Evolutionary conservation across 2,888 invertebrate genomes (phyloP), one percentile per base, ranked within the genome.

Genomic region (Litoditis marina): DNA sequence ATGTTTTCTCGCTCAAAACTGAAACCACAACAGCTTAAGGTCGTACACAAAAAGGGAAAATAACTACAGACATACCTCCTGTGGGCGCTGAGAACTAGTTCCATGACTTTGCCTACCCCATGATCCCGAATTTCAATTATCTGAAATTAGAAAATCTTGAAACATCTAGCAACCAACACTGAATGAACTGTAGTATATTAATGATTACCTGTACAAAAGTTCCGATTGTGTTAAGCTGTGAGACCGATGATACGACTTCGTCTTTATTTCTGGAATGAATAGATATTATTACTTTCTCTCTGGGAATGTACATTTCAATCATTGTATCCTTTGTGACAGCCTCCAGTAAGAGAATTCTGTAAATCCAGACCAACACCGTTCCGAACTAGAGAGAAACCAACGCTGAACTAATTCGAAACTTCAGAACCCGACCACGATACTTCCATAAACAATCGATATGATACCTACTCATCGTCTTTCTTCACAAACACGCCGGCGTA

Each of bases 401-500:
- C n/a, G n/a, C n/a, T n/a, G n/a, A n/a, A n/a, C n/a, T n/a, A n/a
- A n/a, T n/a, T n/a, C n/a, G n/a, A n/a, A n/a, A n/a, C n/a, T n/a
- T n/a, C n/a, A n/a, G n/a, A n/a, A n/a, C n/a, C n/a, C 13, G 13
- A 16, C 2, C 22, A n/a, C n/a, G n/a, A n/a, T n/a, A n/a, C n/a
- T n/a, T n/a, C n/a, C n/a, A n/a, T 31, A 5, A 30, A 53, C 28
- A 22, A 19, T 63, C 50, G 51, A 52, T 11, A 8, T 39, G 46
- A 13, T 31, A 58, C 73, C 63, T 84, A 89, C 89, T 91, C 92
- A 81, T 92, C 91, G 80, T 90, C 89, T 83, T 90, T 92, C 81
- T 94, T 94, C 76, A 99, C 86, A 83, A 99, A 99, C 54, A 98
- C 90, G 4, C 96, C 98, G 53, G 94, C 90, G 82, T 98, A 99